These are phyloP conservation scores for Dione juno DNA, from an alignment of 2,888 invertebrate species.

Conservation along the genomic window DNA sequence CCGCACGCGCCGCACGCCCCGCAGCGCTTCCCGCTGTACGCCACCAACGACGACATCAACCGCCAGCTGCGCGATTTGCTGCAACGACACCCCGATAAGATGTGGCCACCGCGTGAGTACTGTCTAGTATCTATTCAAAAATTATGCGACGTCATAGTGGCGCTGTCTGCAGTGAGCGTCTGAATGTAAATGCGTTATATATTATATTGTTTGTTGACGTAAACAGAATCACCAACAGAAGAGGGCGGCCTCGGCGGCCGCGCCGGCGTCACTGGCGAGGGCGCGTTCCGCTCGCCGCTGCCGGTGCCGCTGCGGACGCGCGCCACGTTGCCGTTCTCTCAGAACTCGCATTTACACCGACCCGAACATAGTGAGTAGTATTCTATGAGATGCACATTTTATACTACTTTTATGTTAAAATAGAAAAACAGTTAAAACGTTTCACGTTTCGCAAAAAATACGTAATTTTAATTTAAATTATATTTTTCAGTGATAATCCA, in stretches of 20 bases:
- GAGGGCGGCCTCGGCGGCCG: slow-evolving; percentile 49
- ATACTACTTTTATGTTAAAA: background rate
- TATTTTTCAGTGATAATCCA: slow-evolving; percentile 69
- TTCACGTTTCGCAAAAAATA: too few relatives aligned
- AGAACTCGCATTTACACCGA: slow-evolving; percentile 40
- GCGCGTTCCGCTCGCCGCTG: slow-evolving; percentile 88
- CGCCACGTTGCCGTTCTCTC: slow-evolving; percentile 53
- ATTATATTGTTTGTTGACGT: background rate
- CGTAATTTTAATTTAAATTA: too few relatives aligned
- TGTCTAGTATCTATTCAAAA: background rate
- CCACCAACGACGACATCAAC: slow-evolving; percentile 82
- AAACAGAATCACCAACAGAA: slow-evolving; percentile 51
- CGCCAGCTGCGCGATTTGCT: slow-evolving; percentile 91
- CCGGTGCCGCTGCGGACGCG: slow-evolving; percentile 77
- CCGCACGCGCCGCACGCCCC: slow-evolving; percentile 70
- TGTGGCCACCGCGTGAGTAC: slow-evolving; percentile 82
- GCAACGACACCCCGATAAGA: slow-evolving; percentile 88
- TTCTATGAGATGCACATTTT: background rate
- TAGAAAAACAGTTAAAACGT: too few relatives aligned
- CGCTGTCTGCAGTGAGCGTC: too few relatives aligned
- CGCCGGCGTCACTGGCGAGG: slow-evolving; percentile 71
- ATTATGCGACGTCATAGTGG: too few relatives aligned
- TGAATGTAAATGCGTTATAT: too few relatives aligned
- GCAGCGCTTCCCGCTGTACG: slow-evolving; percentile 77
- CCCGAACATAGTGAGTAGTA: slow-evolving; percentile 55